Evolutionary conservation across 1,140 invertebrate genomes (phyloP).

Genomic region (Philotrypesis tridentata): DNA sequence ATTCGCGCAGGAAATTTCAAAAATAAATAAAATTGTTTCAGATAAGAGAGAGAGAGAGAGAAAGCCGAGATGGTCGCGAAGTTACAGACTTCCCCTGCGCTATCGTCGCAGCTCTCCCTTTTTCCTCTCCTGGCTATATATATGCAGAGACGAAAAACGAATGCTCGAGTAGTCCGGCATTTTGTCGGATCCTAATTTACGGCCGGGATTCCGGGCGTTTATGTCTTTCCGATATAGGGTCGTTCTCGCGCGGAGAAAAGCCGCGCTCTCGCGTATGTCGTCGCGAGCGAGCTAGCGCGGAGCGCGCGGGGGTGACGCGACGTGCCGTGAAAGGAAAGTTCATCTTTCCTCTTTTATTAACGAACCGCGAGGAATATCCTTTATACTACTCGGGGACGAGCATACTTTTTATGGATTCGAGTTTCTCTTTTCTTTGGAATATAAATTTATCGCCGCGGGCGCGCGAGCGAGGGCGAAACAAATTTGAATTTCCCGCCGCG

Average conservation of each 20-base stretch:
- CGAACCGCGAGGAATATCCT: slow-evolving; percentile 57
- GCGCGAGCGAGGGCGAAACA: background rate
- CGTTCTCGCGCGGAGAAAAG: slow-evolving; percentile 65
- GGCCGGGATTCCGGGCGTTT: slow-evolving; percentile 71
- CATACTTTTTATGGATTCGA: slow-evolving; percentile 27
- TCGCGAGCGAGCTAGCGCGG: no score
- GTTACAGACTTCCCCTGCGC: slow-evolving; percentile 1
- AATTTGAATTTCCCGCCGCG: background rate
- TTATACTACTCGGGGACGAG: slow-evolving; percentile 11
- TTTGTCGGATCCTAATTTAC: slow-evolving; percentile 74
- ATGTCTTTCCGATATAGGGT: slow-evolving; percentile 74
- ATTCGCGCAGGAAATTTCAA: background rate
- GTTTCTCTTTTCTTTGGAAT: background rate
- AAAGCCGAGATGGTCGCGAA: slow-evolving; percentile 32
- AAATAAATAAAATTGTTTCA: background rate
- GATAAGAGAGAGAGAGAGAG: no score
- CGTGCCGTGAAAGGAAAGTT: slow-evolving; percentile 65
- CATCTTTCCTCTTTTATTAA: slow-evolving; percentile 63
- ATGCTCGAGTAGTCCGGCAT: slow-evolving; percentile 66
- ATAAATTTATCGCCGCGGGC: background rate
- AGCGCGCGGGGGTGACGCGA: slow-evolving; percentile 52
- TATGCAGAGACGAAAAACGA: slow-evolving; percentile 57
- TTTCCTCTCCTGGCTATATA: background rate
- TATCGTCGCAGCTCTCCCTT: background rate
- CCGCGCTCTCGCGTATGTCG: slow-evolving; percentile 59